These are phyloP conservation scores for Gobionotothen gibberifrons DNA, from an alignment of 2,797 vertebrate genomes.

Conservation along the genomic window DNA sequence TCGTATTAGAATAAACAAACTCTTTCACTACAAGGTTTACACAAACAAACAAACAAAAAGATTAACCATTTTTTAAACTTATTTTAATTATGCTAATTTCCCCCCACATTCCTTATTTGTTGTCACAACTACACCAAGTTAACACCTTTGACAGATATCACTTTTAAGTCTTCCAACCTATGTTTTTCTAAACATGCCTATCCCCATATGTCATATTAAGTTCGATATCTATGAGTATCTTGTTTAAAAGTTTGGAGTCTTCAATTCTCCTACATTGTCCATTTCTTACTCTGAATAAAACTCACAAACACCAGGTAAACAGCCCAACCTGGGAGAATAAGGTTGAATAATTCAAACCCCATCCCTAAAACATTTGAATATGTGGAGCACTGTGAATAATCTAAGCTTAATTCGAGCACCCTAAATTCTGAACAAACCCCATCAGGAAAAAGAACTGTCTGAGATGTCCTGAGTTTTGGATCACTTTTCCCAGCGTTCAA, in stretches of 20 bases:
- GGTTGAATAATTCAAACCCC: not conserved
- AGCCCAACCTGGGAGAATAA: not conserved
- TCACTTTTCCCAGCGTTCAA: constrained; percentile 38
- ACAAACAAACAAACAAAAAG: too few relatives aligned
- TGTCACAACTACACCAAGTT: too few relatives aligned
- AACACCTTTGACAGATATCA: too few relatives aligned
- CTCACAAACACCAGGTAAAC: not conserved
- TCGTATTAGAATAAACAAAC: too few relatives aligned
- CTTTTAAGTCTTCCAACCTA: too few relatives aligned
- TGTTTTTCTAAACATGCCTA: too few relatives aligned
- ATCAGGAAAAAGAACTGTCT: not conserved
- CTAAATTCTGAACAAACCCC: not conserved
- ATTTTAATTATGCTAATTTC: too few relatives aligned
- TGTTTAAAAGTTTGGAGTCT: not conserved
- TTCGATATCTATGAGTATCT: not conserved
- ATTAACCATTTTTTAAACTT: too few relatives aligned
- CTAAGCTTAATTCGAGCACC: not conserved
- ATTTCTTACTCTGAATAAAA: constrained; percentile 5
- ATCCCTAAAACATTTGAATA: not conserved
- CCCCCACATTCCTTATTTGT: too few relatives aligned
- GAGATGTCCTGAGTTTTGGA: constrained; percentile 17
- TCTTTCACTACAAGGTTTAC: too few relatives aligned
- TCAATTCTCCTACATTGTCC: not conserved
- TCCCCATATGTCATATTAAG: too few relatives aligned
- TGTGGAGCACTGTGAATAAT: not conserved